A percentile compares a stretch with the other conserved stretches of the same genome.
phyloP scores from a whole-genome alignment of 2,797 vertebrate species.

The Enteromius fasciolatus region DNA sequence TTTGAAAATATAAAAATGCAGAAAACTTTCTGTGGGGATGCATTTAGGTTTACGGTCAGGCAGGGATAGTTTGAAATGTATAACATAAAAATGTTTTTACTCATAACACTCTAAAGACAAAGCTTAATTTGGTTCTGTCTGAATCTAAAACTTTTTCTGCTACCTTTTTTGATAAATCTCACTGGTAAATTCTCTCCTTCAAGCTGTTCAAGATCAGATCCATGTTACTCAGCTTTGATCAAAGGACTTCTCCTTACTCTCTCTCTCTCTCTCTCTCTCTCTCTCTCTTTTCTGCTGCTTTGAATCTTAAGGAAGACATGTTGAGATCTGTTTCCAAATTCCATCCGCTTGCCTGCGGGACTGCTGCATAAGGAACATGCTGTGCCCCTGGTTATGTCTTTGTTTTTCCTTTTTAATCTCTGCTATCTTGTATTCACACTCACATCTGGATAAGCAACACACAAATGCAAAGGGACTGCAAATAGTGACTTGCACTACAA shows the following conservation, averaged over 20 bases:
- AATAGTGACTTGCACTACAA: constrained; percentile 2
- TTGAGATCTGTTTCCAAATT: constrained; percentile 60
- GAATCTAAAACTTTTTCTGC: neutral
- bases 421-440: neutral
- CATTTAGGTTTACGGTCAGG: neutral
- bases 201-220: constrained; percentile 10
- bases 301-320: constrained; percentile 49
- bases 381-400: constrained; percentile 48
- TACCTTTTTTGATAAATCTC: neutral
- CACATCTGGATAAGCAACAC: constrained; percentile 23
- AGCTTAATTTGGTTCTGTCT: too few species aligned
- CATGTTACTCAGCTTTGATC: constrained; percentile 34
- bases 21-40: neutral
- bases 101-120: too few species aligned
- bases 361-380: constrained; percentile 48
- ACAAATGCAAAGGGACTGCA: constrained; percentile 24
- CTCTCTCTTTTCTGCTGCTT: constrained; percentile 7
- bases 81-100: neutral
- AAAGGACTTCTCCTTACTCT: neutral
- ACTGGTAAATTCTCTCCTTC: neutral
- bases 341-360: constrained; percentile 42
- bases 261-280: neutral
- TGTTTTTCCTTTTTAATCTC: constrained; percentile 42
- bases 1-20: neutral
- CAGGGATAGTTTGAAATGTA: neutral